These are phyloP conservation scores for Brachyistius frenatus DNA, from an alignment of 2,113 vertebrate species.

Conservation along the genomic window DNA sequence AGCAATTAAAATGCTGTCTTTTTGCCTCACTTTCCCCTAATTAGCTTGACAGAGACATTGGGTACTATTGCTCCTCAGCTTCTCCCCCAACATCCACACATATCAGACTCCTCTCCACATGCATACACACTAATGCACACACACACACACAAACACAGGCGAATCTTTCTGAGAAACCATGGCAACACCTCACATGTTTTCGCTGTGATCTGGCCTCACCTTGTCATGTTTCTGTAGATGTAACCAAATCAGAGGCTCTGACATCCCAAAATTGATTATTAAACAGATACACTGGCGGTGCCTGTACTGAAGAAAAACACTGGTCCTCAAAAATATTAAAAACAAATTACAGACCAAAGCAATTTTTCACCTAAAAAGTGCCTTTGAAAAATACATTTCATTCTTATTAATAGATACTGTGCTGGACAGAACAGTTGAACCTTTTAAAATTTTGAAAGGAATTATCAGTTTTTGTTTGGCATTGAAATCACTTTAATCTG, in stretches of 20 bases:
- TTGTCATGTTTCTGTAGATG: constrained; percentile 48
- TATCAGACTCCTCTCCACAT: constrained; percentile 24
- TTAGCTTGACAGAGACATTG: constrained; percentile 78
- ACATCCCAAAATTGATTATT: constrained; percentile 29
- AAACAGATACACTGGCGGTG: background rate
- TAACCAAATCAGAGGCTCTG: constrained; percentile 33
- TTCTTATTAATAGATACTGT: background rate
- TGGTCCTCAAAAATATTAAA: too few species aligned
- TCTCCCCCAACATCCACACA: constrained; percentile 14
- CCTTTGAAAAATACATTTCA: background rate
- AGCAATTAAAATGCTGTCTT: constrained; percentile 84
- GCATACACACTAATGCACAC: background rate
- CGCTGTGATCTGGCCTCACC: constrained; percentile 38
- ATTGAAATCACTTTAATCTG: background rate
- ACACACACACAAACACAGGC: constrained; percentile 1
- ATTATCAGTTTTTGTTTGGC: background rate
- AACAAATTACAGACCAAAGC: too few species aligned
- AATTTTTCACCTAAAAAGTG: too few species aligned
- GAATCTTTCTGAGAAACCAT: constrained; percentile 55
- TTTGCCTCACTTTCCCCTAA: constrained; percentile 77
- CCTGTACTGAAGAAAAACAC: background rate
- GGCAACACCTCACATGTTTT: constrained; percentile 49
- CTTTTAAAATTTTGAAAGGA: too few species aligned
- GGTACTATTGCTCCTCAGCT: constrained; percentile 65
- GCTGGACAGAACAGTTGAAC: too few species aligned